Evolutionary conservation across 2,113 vertebrate genomes (phyloP).

Genomic region (Notothenia coriiceps): DNA sequence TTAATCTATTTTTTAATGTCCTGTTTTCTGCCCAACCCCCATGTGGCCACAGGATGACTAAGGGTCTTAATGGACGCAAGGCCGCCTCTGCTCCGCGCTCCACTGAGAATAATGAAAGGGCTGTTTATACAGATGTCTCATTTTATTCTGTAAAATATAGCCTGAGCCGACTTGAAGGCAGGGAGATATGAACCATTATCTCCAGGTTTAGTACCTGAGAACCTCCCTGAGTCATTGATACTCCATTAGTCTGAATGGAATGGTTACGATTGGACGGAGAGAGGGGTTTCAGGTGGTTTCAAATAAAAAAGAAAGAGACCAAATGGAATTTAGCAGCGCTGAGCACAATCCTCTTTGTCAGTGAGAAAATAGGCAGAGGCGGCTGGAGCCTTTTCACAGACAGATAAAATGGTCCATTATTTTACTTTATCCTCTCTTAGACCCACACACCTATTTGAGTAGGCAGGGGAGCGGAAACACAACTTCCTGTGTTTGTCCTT

Average conservation of each 20-base stretch:
- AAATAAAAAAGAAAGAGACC: neutral
- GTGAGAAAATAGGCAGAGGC: slow-evolving; percentile 25
- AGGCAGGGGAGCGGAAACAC: slow-evolving; percentile 2
- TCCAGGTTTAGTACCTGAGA: slow-evolving; percentile 36
- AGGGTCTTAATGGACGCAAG: slow-evolving; percentile 5
- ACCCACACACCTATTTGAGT: slow-evolving; percentile 28
- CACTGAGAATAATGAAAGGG: slow-evolving; percentile 26
- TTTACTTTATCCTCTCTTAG: slow-evolving; percentile 46
- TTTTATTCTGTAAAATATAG: slow-evolving; percentile 53
- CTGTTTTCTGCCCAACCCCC: slow-evolving; percentile 21
- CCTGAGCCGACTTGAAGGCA: neutral
- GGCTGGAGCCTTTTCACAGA: slow-evolving; percentile 28
- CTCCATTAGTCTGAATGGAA: slow-evolving; percentile 46
- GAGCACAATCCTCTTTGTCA: slow-evolving; percentile 44
- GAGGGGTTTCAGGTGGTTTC: neutral
- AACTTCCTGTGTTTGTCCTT: neutral
- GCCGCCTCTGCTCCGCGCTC: slow-evolving; percentile 17
- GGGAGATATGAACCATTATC: slow-evolving; percentile 46
- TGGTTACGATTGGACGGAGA: neutral
- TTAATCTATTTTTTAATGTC: slow-evolving; percentile 24
- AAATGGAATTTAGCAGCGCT: slow-evolving; percentile 40
- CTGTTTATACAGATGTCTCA: slow-evolving; percentile 39
- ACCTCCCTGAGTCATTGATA: slow-evolving; percentile 42
- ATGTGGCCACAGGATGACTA: slow-evolving; percentile 8
- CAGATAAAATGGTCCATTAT: slow-evolving; percentile 46